Conservation (phyloP, 2,888 invertebrate genomes). For the Trissoscelio sp. region DNA sequence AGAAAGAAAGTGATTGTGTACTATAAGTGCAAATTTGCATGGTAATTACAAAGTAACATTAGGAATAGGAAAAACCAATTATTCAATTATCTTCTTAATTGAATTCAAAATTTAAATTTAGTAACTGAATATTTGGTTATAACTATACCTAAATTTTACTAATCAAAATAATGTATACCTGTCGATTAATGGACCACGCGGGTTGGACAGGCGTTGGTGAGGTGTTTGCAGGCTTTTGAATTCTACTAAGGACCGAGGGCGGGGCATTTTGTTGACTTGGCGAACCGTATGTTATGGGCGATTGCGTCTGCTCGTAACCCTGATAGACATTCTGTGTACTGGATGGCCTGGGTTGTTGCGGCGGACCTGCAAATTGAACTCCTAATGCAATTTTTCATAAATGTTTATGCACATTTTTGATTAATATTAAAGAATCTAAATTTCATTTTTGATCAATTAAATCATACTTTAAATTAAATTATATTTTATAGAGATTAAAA, state of each 20-base stretch:
- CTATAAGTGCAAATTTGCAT: neutral
- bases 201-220: slow-evolving; percentile 89
- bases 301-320: slow-evolving; percentile 90
- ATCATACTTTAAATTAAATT: too few species aligned
- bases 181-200: slow-evolving; percentile 86
- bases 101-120: neutral
- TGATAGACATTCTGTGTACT: slow-evolving; percentile 90
- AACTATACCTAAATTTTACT: too few species aligned
- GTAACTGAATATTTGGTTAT: neutral
- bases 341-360: slow-evolving; percentile 87
- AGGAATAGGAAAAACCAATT: slow-evolving; percentile 6
- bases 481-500: too few species aligned
- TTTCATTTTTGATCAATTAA: too few species aligned
- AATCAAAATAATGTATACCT: slow-evolving; percentile 80
- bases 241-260: slow-evolving; percentile 86
- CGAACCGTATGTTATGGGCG: slow-evolving; percentile 87
- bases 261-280: slow-evolving; percentile 87
- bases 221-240: slow-evolving; percentile 88
- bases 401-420: slow-evolving; percentile 30
- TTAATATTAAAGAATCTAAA: neutral
- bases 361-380: slow-evolving; percentile 80
- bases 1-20: neutral
- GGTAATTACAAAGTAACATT: neutral
- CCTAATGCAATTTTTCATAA: slow-evolving; percentile 57
- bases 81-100: neutral